Conservation (phyloP, 2,797 vertebrate species). For the Champsocephalus esox region DNA sequence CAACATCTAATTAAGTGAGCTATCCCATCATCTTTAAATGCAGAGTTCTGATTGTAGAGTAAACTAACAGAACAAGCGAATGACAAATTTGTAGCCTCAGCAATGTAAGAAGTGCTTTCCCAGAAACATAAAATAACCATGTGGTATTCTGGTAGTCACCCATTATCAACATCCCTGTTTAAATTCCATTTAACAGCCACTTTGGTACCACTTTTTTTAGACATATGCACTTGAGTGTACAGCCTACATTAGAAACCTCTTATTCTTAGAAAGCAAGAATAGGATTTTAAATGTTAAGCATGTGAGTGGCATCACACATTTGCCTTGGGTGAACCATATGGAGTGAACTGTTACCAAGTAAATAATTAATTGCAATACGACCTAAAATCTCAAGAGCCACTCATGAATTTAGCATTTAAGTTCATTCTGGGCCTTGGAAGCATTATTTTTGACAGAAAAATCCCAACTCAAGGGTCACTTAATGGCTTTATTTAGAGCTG, state of each 20-base stretch:
- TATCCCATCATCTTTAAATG: slow-evolving; percentile 47
- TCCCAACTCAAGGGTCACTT: not conserved
- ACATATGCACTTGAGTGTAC: not conserved
- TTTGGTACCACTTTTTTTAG: not conserved
- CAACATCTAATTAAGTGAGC: slow-evolving; percentile 65
- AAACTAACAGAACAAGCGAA: slow-evolving; percentile 58
- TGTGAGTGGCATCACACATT: slow-evolving; percentile 1
- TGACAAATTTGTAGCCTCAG: slow-evolving; percentile 64
- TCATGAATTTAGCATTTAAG: slow-evolving; percentile 37
- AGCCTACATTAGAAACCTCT: not conserved
- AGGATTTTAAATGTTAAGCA: slow-evolving; percentile 29
- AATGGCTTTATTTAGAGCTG: not conserved
- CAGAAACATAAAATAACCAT: slow-evolving; percentile 51
- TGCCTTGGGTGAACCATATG: slow-evolving; percentile 42
- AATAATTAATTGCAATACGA: slow-evolving; percentile 56
- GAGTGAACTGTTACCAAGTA: slow-evolving; percentile 6
- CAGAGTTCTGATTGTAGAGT: slow-evolving; percentile 67
- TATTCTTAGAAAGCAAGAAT: not conserved
- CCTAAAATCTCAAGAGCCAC: slow-evolving; percentile 19
- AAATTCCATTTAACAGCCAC: slow-evolving; percentile 37
- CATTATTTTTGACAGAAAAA: not conserved
- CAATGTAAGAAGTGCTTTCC: slow-evolving; percentile 38
- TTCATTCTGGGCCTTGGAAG: not conserved
- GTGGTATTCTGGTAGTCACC: slow-evolving; percentile 43
- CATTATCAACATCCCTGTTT: slow-evolving; percentile 42